Evolutionary conservation across 2,797 vertebrate genomes (phyloP).

Genomic region (Hylomyscus alleni): DNA sequence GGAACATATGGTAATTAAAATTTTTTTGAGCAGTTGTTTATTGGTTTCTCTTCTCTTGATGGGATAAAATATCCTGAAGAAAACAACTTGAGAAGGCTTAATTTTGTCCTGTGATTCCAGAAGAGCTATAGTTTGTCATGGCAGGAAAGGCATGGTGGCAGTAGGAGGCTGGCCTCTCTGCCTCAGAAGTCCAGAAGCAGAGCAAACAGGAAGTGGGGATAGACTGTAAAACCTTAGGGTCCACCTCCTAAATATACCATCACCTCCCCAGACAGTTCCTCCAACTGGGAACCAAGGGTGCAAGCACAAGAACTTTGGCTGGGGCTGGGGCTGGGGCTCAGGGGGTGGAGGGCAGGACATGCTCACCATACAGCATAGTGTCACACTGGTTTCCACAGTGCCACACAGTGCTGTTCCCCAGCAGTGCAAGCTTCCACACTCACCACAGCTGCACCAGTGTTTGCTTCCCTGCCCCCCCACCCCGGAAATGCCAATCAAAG

Average conservation of each 20-base stretch:
- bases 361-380: neutral
- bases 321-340: too few species aligned
- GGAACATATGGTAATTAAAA: neutral
- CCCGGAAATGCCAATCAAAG: neutral
- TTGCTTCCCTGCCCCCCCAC: too few species aligned
- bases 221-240: neutral
- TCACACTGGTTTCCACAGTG: neutral
- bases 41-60: neutral
- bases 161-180: neutral
- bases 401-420: too few species aligned
- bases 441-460: neutral
- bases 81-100: neutral
- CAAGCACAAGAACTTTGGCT: neutral
- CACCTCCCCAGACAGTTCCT: neutral
- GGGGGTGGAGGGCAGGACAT: neutral
- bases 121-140: neutral
- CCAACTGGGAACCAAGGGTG: neutral
- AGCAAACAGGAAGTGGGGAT: neutral
- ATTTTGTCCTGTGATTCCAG: neutral
- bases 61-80: neutral
- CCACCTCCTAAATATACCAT: neutral
- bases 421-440: neutral
- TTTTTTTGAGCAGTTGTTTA: neutral
- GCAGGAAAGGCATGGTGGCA: neutral
- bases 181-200: neutral